Percentiles rank a stretch among this genome's conserved stretches.
Conservation (phyloP, 2,797 vertebrate genomes). For the Lepus oiostolus region DNA sequence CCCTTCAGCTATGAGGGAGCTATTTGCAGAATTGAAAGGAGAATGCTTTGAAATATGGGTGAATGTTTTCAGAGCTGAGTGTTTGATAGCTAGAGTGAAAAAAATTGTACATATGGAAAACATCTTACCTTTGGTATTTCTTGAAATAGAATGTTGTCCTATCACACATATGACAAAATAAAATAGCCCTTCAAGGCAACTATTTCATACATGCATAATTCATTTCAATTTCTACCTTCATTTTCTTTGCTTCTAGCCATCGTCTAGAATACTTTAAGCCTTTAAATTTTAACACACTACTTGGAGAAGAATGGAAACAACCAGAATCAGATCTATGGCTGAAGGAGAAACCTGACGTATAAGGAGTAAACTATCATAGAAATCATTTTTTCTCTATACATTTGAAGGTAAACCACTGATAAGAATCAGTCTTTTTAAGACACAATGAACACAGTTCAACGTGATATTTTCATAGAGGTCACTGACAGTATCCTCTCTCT, state of each 20-base stretch:
- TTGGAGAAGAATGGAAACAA: slow-evolving; percentile 87
- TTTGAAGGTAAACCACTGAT: slow-evolving; percentile 65
- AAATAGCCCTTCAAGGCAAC: slow-evolving; percentile 35
- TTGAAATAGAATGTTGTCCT: slow-evolving; percentile 63
- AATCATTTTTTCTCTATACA: slow-evolving; percentile 32
- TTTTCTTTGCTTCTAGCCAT: slow-evolving; percentile 86
- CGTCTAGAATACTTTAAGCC: slow-evolving; percentile 88
- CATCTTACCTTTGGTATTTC: slow-evolving; percentile 60
- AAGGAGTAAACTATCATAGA: background rate
- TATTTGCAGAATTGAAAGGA: slow-evolving; percentile 53
- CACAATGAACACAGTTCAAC: slow-evolving; percentile 22
- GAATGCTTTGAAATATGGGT: slow-evolving; percentile 49
- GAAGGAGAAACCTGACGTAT: slow-evolving; percentile 37
- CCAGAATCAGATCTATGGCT: slow-evolving; percentile 87
- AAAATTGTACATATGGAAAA: slow-evolving; percentile 36
- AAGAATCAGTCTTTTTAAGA: slow-evolving; percentile 15
- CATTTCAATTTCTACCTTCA: slow-evolving; percentile 2
- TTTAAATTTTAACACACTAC: slow-evolving; percentile 84
- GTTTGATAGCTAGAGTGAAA: slow-evolving; percentile 51
- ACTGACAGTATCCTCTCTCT: slow-evolving; percentile 7
- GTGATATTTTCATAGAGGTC: slow-evolving; percentile 49
- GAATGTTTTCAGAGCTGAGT: slow-evolving; percentile 61
- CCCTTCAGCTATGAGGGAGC: background rate
- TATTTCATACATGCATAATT: background rate
- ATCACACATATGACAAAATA: slow-evolving; percentile 55